These are phyloP conservation scores for Typhlichthys eigenmanni DNA, from an alignment of 2,797 vertebrate genomes.

Conservation along the genomic window DNA sequence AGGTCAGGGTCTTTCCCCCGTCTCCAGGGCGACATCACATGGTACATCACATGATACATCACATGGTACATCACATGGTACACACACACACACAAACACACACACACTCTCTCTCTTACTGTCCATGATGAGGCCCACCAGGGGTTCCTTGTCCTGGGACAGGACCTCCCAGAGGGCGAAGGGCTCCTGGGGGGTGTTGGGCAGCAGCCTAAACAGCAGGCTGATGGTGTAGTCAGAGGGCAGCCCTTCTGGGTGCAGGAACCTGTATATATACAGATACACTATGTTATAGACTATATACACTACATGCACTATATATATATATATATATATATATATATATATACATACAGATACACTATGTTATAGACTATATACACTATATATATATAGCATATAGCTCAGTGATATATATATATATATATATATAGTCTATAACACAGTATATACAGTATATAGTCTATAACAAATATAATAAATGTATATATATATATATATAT, in stretches of 20 bases:
- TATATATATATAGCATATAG: too few species aligned
- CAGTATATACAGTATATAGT: too few species aligned
- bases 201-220: constrained; percentile 89
- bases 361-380: too few species aligned
- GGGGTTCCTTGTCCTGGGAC: constrained; percentile 85
- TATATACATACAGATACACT: too few species aligned
- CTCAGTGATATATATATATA: too few species aligned
- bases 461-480: too few species aligned
- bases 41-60: neutral
- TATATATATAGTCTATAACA: too few species aligned
- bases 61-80: too few species aligned
- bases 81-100: neutral
- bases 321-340: too few species aligned
- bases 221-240: constrained; percentile 95
- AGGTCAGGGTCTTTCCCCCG: constrained; percentile 91
- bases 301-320: too few species aligned
- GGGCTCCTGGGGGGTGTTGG: constrained; percentile 89
- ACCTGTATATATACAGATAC: constrained; percentile 67
- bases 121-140: constrained; percentile 94
- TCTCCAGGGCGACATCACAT: constrained; percentile 70
- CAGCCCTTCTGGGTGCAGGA: constrained; percentile 90
- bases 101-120: constrained; percentile 76
- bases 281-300: too few species aligned
- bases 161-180: constrained; percentile 97
- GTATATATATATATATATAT: too few species aligned